phyloP scores from a whole-genome alignment of 2,797 vertebrate species.

The Gymnothorax javanicus region DNA sequence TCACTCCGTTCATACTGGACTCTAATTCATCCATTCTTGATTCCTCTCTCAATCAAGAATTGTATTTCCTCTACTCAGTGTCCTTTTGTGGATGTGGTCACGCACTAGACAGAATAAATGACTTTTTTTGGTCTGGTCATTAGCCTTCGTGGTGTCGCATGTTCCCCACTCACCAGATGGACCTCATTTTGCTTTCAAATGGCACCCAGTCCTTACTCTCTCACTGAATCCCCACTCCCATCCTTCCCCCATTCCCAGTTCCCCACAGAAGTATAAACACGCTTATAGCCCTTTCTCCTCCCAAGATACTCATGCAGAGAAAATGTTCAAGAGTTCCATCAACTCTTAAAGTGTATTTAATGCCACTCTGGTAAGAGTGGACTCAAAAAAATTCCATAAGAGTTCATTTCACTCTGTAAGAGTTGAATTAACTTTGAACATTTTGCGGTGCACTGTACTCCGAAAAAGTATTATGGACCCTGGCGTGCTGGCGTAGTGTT shows the following conservation, averaged over 20 bases:
- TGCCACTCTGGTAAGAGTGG: too few relatives aligned
- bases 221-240: slow-evolving; percentile 37
- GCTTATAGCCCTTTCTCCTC: slow-evolving; percentile 40
- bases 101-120: slow-evolving; percentile 54
- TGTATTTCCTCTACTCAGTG: too few relatives aligned
- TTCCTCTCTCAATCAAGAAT: too few relatives aligned
- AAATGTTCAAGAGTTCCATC: too few relatives aligned
- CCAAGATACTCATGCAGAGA: background rate
- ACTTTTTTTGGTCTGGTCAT: slow-evolving; percentile 63
- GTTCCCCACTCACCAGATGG: slow-evolving; percentile 56
- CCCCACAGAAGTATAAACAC: slow-evolving; percentile 26
- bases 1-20: too few relatives aligned
- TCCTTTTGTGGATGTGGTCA: too few relatives aligned
- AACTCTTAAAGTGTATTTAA: too few relatives aligned
- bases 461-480: slow-evolving; percentile 47
- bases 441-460: slow-evolving; percentile 24
- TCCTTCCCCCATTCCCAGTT: slow-evolving; percentile 22
- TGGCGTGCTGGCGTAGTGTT: slow-evolving; percentile 35
- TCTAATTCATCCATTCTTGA: too few relatives aligned
- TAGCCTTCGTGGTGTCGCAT: slow-evolving; percentile 77
- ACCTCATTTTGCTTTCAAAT: slow-evolving; percentile 56
- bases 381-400: too few relatives aligned
- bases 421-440: too few relatives aligned
- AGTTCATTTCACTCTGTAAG: too few relatives aligned
- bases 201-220: slow-evolving; percentile 56